Evolutionary conservation across 2,888 invertebrate genomes (phyloP), one percentile per base, ranked within the genome.

Genomic region (Pedicia rivosa): DNA sequence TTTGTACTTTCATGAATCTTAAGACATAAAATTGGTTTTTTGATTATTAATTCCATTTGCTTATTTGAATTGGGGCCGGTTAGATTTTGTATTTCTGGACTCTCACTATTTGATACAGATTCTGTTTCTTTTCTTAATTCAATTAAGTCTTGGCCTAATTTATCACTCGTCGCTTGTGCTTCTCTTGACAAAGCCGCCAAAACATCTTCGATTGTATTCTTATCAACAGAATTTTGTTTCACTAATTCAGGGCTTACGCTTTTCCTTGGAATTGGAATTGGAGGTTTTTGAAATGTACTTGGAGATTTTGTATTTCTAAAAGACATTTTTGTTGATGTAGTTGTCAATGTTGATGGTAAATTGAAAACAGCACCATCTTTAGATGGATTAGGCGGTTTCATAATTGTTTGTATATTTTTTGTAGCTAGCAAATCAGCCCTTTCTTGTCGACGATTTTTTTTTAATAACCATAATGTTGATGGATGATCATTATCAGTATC

Each of bases 111-210:
- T 4, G 55, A 20, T 12, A 44, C 22, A 48, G 44, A 35, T 51
- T 50, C 8, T 0, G 57, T 56, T 42, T 57, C 62, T 37, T 54
- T 56, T 26, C 61, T 50, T 4, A 74, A 50, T 51, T 74, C 71
- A 29, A 70, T 67, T 50, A 78, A 58, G 43, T 78, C 78, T 43
- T 71, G 68, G n/a, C 72, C 72, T 48, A 76, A 54, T 47, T 74
- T 72, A 44, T 76, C 74, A 51, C 77, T 78, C 30, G 78, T 77
- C 51, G 78, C 77, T 61, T 74, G 72, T 10, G 80, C 78, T 65
- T 82, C 81, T 51, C 72, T 72, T 9, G 79, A 79, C 41, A 82
- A 66, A 53, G 76, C 73, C 48, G 76, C 74, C 35, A 82, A 61
- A 25, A 80, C 69, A 51, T 80, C 78, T 54, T 80, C 78, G 54